Percentiles rank a stretch among this genome's conserved stretches.
phyloP scores from a whole-genome alignment of 2,113 vertebrate species.

The Boleophthalmus pectinirostris region DNA sequence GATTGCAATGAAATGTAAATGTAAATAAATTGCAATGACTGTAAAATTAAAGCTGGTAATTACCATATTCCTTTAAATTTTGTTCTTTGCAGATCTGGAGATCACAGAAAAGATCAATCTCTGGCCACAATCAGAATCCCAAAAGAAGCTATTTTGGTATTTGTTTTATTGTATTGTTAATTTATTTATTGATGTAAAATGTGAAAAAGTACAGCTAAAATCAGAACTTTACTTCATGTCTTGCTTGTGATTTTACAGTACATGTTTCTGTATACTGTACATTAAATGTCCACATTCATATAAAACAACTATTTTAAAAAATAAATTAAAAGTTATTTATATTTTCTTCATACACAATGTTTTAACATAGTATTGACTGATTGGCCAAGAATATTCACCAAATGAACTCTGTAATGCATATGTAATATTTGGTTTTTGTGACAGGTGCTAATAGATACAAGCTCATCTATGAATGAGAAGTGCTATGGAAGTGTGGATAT shows the following conservation, averaged over 20 bases:
- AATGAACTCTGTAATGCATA: not conserved
- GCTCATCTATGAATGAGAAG: conserved; percentile 45
- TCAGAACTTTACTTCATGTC: too few species aligned
- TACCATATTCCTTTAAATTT: too few species aligned
- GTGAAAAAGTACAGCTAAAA: too few species aligned
- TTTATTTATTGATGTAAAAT: not conserved
- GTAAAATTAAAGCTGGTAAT: too few species aligned
- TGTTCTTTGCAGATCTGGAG: conserved; percentile 43
- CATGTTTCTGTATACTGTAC: too few species aligned
- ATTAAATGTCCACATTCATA: too few species aligned
- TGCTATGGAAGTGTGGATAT: conserved; percentile 53
- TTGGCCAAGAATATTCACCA: not conserved
- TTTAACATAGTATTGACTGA: too few species aligned
- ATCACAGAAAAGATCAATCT: conserved; percentile 27
- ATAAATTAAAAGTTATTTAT: too few species aligned
- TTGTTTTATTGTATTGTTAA: conserved; percentile 23
- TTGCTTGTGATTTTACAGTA: too few species aligned
- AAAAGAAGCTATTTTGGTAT: conserved; percentile 55
- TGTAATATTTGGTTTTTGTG: not conserved
- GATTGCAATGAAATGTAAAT: not conserved
- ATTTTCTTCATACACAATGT: too few species aligned
- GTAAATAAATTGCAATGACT: too few species aligned
- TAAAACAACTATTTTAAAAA: too few species aligned
- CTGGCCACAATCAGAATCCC: conserved; percentile 49
- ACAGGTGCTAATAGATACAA: conserved; percentile 63